Evolutionary conservation across 2,888 invertebrate species (phyloP).

Genomic region (Nasonovia ribisnigri): DNA sequence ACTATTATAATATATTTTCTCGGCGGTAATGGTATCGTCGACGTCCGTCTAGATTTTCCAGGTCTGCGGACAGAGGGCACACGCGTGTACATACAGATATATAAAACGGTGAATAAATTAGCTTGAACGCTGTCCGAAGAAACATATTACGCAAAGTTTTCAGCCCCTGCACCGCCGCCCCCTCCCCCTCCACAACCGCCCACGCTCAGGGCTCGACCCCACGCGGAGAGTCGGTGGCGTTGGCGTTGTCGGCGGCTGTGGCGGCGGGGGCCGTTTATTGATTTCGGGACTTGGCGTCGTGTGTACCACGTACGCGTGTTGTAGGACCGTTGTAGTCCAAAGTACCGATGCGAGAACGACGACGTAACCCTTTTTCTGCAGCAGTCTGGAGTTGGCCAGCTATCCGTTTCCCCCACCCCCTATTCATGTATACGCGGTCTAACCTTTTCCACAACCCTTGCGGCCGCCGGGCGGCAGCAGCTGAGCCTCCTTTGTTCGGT

Average conservation of each 20-base stretch:
- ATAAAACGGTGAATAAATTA: constrained; percentile 48
- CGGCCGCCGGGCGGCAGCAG: constrained; percentile 30
- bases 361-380: constrained; percentile 59
- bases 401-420: constrained; percentile 36
- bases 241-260: neutral
- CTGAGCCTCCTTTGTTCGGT: constrained; percentile 51
- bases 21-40: neutral
- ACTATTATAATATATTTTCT: neutral
- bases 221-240: neutral
- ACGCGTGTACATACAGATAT: neutral
- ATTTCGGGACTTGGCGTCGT: constrained; percentile 48
- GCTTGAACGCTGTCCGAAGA: constrained; percentile 47
- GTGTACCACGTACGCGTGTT: constrained; percentile 10
- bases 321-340: neutral
- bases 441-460: constrained; percentile 50
- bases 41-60: neutral
- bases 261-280: constrained; percentile 52
- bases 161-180: neutral
- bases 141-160: constrained; percentile 49
- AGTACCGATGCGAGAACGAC: constrained; percentile 40
- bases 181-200: neutral
- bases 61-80: neutral
- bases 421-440: neutral
- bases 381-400: neutral
- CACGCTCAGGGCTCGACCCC: neutral